These are phyloP conservation scores for Lerista edwardsae DNA, from an alignment of 2,797 vertebrate species.

Conservation along the genomic window DNA sequence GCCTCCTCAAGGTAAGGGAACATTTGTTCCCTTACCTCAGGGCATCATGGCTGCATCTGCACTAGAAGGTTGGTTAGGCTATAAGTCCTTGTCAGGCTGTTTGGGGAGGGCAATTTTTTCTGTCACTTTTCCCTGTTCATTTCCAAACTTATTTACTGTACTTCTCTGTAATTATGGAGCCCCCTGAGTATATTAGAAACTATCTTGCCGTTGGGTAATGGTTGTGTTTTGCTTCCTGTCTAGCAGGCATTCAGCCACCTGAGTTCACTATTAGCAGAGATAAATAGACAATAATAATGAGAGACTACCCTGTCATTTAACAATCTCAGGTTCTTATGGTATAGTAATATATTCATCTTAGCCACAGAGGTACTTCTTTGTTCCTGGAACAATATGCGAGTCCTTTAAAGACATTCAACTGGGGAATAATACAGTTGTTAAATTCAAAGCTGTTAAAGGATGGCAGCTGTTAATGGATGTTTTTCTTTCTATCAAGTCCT, in stretches of 20 bases:
- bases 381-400: conserved; percentile 7
- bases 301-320: neutral
- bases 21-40: too few species aligned
- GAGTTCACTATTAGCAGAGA: neutral
- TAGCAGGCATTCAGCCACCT: neutral
- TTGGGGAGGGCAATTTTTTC: too few species aligned
- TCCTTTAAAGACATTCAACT: neutral
- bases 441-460: conserved; percentile 32
- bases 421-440: conserved; percentile 12
- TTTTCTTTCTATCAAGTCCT: neutral
- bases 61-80: too few species aligned
- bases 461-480: neutral
- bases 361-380: neutral
- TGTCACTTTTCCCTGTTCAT: too few species aligned
- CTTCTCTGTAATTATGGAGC: neutral
- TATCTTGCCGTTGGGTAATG: neutral
- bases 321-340: neutral
- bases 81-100: too few species aligned
- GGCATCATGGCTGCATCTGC: too few species aligned
- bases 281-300: neutral
- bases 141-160: too few species aligned
- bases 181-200: neutral
- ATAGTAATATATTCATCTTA: neutral
- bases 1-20: too few species aligned
- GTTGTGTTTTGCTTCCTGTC: neutral